phyloP scores from a whole-genome alignment of 2,888 invertebrate species.

The Caenorhabditis japonica region DNA sequence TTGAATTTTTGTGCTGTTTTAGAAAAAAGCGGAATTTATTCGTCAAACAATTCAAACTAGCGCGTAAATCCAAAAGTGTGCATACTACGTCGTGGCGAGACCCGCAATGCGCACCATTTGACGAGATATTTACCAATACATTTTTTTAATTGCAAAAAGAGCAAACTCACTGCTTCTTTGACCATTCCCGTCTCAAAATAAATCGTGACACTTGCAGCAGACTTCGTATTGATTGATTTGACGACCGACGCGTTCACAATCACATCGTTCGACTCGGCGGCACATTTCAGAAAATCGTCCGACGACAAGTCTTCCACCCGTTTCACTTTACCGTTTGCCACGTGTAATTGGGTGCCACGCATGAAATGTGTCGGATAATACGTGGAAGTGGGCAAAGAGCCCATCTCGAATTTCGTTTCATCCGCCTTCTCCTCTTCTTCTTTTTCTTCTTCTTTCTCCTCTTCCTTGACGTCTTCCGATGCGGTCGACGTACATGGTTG shows the following conservation, averaged over 20 bases:
- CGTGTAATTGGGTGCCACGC: constrained; percentile 46
- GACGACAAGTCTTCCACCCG: constrained; percentile 57
- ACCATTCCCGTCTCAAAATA: constrained; percentile 22
- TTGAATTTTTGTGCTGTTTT: too few species aligned
- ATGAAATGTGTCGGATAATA: constrained; percentile 63
- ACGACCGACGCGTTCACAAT: constrained; percentile 45
- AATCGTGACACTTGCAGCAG: constrained; percentile 17
- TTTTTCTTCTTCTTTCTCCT: constrained; percentile 8
- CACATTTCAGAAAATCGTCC: constrained; percentile 55
- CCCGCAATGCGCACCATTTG: too few species aligned
- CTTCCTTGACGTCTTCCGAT: constrained; percentile 1
- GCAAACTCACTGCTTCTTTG: constrained; percentile 3
- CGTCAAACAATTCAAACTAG: too few species aligned
- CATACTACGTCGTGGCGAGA: too few species aligned
- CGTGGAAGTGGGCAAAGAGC: constrained; percentile 32
- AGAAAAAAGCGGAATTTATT: too few species aligned
- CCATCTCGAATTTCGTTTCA: constrained; percentile 60
- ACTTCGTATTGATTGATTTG: constrained; percentile 3
- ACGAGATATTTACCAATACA: too few species aligned
- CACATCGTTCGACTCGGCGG: constrained; percentile 40
- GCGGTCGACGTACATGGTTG: too few species aligned
- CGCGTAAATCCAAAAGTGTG: too few species aligned
- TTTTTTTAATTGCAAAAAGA: too few species aligned
- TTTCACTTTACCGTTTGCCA: constrained; percentile 43
- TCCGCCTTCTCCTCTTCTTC: too few species aligned